Base-by-base conservation (phyloP, 2,797 vertebrate genomes). In the Delichon dasypus region DNA sequence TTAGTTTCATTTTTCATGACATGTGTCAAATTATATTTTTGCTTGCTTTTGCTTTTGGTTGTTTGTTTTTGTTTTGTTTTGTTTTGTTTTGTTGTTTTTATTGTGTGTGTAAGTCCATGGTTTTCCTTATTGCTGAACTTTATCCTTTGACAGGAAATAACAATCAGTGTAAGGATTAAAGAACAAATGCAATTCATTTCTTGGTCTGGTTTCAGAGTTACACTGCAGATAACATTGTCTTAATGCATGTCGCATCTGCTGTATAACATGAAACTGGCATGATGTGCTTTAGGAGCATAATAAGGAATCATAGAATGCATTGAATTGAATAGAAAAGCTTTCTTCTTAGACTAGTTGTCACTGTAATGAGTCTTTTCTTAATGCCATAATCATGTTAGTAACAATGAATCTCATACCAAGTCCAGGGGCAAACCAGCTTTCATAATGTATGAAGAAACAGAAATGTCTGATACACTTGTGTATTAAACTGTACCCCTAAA, bases 251-350 rank as follows among this genome's bases (percentile, higher is more conserved):
- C 47, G 21, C n/a, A 61, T 88, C 44, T 93, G 34, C 77, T 90
- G 10, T 30, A 13, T 67, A 89, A 23, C 21, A 23, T 70, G 14
- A 48, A 83, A 74, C 34, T 85, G 81, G 51, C 23, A 57, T 53
- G 26, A 30, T 74, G 57, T 70, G 15, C 45, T 94, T 90, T 79
- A 74, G 44, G 32, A 67, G 4, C 0, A 0, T 73, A 42, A 60
- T 70, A 87, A 76, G 22, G 50, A 78, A 53, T 66, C 67, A 53
- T 5, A 57, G 67, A 73, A 73, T 62, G 6, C 40, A 73, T 67
- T 70, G 55, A 82, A 90, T 25, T 62, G 20, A 60, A 65, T 54
- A 51, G 34, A 89, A 87, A 62, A 94, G 44, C 60, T 89, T 96
- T 93, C 21, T 15, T 89, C 9, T 76, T 85, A 55, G 55, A 42